Evolutionary conservation across 2,113 vertebrate species (phyloP), one percentile per base, ranked within the genome.

Genomic region (Colossoma macropomum): DNA sequence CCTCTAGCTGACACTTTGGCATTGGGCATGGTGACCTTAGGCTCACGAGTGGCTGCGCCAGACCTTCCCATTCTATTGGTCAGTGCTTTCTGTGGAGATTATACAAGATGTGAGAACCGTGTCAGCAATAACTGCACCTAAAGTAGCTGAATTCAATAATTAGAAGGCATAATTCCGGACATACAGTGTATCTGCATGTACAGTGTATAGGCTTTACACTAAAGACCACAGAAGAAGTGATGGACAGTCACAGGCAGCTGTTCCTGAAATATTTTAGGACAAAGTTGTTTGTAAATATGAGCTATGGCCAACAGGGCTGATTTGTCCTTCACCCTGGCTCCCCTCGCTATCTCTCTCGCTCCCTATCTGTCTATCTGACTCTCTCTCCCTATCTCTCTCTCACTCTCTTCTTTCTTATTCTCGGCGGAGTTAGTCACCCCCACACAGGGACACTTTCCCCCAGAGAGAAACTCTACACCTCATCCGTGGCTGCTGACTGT

Each of bases 401-500:
- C 17, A n/a, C 23, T 25, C 34, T 45, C 23, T 45, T 23, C 41
- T 10, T 15, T 71, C 30, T 38, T 21, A 1, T 19, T 69, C 28
- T 1, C 16, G 19, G 32, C 3, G 32, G 68, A 71, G 38, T 71
- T 45, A 71, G 34, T 71, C 34, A 71, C 68, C 34, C 34, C 11
- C 68, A 45, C 68, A 41, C 68, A 71, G 68, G 66, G n/a, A 71
- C 21, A 71, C 23, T 23, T 71, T 71, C 68, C 68, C 38, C 10
- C 68, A 71, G 68, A 66, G 70, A 63, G 41, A 81, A 62, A 74
- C 56, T 9, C 68, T 45, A 41, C 68, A 71, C 68, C 68, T 71
- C 68, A 45, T 10, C 34, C 38, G 12, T 45, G 34, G n/a, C 23
- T 71, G 68, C 38, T 21, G 23, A 25, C 45, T 65, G 32, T 62